Evolutionary conservation across 2,888 invertebrate genomes (phyloP).

Genomic region (Tachystola acroxantha): DNA sequence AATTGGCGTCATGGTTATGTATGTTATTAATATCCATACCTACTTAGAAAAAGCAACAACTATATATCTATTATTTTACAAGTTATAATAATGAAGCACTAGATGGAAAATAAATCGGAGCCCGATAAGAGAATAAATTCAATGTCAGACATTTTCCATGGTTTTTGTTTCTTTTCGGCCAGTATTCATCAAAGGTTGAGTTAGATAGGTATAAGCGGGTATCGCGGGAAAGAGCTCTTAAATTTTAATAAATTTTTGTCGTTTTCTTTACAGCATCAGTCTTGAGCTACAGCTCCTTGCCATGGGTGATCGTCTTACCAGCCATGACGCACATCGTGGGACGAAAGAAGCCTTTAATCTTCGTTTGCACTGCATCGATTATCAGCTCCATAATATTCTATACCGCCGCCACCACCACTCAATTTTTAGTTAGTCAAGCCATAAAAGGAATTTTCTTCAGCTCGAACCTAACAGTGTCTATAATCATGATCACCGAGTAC

Average conservation of each 20-base stretch:
- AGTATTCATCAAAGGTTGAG: too few species aligned
- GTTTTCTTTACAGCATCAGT: slow-evolving; percentile 17
- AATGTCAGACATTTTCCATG: too few species aligned
- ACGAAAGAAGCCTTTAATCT: slow-evolving; percentile 15
- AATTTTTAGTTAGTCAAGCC: slow-evolving; percentile 18
- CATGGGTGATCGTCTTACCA: slow-evolving; percentile 16
- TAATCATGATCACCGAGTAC: slow-evolving; percentile 19
- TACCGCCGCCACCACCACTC: slow-evolving; percentile 12
- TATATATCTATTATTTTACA: too few species aligned
- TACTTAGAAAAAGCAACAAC: too few species aligned
- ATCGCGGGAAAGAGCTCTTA: too few species aligned
- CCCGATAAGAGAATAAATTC: too few species aligned
- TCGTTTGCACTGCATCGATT: slow-evolving; percentile 7
- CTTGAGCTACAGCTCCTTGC: slow-evolving; percentile 14
- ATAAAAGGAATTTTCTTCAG: slow-evolving; percentile 13
- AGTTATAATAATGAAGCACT: too few species aligned
- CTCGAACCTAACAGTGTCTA: slow-evolving; percentile 9
- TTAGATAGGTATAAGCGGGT: too few species aligned
- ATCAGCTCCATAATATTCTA: slow-evolving; percentile 15
- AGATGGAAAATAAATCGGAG: too few species aligned
- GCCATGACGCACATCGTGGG: slow-evolving; percentile 15
- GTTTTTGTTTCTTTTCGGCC: too few species aligned
- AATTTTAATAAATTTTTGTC: too few species aligned
- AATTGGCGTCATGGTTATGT: slow-evolving; percentile 22
- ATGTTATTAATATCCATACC: too few species aligned